phyloP scores from a whole-genome alignment of 2,888 invertebrate species.

The Noctuana brunneofusca region DNA sequence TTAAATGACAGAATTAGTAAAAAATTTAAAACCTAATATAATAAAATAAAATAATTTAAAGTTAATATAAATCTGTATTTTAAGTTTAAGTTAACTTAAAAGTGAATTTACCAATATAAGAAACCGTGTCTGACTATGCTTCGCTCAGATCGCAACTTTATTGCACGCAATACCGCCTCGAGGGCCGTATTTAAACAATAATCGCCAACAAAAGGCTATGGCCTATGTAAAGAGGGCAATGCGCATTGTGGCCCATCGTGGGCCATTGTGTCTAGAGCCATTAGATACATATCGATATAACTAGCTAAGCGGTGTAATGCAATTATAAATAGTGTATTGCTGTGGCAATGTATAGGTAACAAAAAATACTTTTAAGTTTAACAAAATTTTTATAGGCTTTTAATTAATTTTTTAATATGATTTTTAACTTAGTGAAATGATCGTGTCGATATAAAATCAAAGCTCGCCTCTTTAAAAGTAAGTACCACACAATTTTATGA shows the following conservation, averaged over 20 bases:
- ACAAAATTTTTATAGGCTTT: background rate
- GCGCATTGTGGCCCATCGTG: background rate
- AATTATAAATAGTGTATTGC: conserved; percentile 17
- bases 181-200: background rate
- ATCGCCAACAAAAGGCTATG: background rate
- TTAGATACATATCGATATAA: conserved; percentile 43
- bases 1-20: too few relatives aligned
- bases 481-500: background rate
- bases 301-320: conserved; percentile 31
- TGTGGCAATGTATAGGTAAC: conserved; percentile 18
- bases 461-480: background rate
- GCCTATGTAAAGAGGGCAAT: background rate
- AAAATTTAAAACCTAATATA: too few relatives aligned
- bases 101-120: too few relatives aligned
- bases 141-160: background rate
- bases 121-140: background rate
- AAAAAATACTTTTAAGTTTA: conserved; percentile 5
- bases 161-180: background rate
- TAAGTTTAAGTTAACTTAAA: too few relatives aligned
- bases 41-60: too few relatives aligned
- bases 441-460: background rate
- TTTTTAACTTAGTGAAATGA: background rate
- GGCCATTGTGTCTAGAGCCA: conserved; percentile 31
- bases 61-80: too few relatives aligned
- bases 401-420: conserved; percentile 1